Percentiles rank a stretch among this genome's conserved stretches.
Conservation (phyloP, 2,113 vertebrate species). For the Romanogobio albipinnatus region DNA sequence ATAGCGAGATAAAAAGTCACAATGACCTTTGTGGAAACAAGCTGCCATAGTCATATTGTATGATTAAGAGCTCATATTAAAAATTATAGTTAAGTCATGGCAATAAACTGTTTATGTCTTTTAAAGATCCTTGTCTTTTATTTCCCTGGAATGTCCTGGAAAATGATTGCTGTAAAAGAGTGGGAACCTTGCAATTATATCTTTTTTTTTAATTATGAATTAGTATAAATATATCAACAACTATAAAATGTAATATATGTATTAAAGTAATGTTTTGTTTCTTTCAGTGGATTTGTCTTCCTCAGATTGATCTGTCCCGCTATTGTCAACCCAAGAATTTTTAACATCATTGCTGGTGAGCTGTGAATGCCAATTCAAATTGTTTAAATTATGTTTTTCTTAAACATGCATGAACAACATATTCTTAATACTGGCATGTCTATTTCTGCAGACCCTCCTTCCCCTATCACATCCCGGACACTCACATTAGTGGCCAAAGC, state of each 20-base stretch:
- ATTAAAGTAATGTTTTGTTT: background rate
- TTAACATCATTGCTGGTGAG: conserved; percentile 98
- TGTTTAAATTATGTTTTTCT: background rate
- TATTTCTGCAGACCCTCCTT: conserved; percentile 86
- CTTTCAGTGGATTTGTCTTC: conserved; percentile 95
- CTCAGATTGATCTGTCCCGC: conserved; percentile 97
- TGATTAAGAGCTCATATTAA: too few relatives aligned
- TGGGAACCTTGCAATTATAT: too few relatives aligned
- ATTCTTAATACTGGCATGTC: background rate
- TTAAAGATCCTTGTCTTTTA: too few relatives aligned
- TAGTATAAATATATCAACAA: background rate
- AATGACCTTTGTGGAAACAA: too few relatives aligned
- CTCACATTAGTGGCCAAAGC: conserved; percentile 97
- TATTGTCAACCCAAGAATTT: conserved; percentile 97
- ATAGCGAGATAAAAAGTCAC: too few relatives aligned
- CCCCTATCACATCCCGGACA: conserved; percentile 91
- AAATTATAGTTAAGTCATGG: too few relatives aligned
- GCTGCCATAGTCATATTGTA: too few relatives aligned
- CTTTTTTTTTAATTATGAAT: background rate
- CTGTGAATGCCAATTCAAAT: background rate
- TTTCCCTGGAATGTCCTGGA: too few relatives aligned
- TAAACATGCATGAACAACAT: background rate
- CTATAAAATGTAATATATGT: background rate
- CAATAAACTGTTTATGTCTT: too few relatives aligned
- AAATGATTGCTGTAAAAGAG: too few relatives aligned